These are phyloP conservation scores for Philereme vetulata DNA, from an alignment of 2,888 invertebrate species.

Conservation along the genomic window DNA sequence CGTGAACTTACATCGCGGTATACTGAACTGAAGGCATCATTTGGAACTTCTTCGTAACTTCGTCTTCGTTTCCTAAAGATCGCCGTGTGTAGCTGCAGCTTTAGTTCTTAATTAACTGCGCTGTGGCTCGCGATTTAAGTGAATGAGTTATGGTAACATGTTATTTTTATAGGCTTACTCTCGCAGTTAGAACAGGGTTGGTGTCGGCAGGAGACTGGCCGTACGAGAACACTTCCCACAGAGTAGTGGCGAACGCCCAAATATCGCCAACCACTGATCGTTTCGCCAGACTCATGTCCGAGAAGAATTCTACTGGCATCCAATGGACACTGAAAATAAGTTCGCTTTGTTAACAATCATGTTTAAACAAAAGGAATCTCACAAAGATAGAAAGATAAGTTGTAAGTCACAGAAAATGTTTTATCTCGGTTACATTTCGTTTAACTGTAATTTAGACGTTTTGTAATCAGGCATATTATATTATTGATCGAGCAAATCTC, in stretches of 20 bases:
- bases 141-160: slow-evolving; percentile 1
- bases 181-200: slow-evolving; percentile 71
- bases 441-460: too few species aligned
- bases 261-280: slow-evolving; percentile 90
- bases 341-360: not conserved
- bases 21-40: too few species aligned
- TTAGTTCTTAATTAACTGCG: slow-evolving; percentile 19
- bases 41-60: not conserved
- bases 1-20: too few species aligned
- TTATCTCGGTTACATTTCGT: too few species aligned
- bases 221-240: slow-evolving; percentile 96
- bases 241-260: slow-evolving; percentile 95
- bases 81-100: slow-evolving; percentile 3
- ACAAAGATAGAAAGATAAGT: too few species aligned
- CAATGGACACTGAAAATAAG: slow-evolving; percentile 89
- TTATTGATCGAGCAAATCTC: too few species aligned
- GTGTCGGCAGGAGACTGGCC: slow-evolving; percentile 83
- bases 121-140: slow-evolving; percentile 11
- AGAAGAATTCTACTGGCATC: slow-evolving; percentile 93
- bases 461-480: too few species aligned
- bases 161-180: slow-evolving; percentile 51
- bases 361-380: not conserved
- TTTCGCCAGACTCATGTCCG: slow-evolving; percentile 87
- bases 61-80: not conserved
- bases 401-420: too few species aligned